A percentile compares a stretch with the other conserved stretches of the same genome.
phyloP scores from a whole-genome alignment of 1,140 invertebrate species.

The Danaus melanippus region DNA sequence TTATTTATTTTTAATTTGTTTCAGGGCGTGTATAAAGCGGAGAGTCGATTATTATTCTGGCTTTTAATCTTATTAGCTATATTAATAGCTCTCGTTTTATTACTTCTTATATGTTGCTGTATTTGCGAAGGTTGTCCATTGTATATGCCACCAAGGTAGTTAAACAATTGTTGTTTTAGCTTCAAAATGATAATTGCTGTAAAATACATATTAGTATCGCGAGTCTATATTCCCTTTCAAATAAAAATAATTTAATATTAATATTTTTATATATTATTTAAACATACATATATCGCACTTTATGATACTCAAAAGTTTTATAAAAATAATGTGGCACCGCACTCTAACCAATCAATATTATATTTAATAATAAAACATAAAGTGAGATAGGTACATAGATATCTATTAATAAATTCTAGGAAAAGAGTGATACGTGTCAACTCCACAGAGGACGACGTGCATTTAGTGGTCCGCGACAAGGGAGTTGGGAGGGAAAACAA shows the following conservation, averaged over 20 bases:
- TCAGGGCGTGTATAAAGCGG: conserved; percentile 79
- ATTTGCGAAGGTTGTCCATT: conserved; percentile 86
- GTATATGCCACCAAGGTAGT: conserved; percentile 81
- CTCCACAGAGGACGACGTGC: conserved; percentile 80
- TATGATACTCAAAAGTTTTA: background rate
- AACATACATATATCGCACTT: conserved; percentile 4
- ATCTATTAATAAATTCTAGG: conserved; percentile 74
- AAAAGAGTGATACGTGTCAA: conserved; percentile 82
- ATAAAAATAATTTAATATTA: too few relatives aligned
- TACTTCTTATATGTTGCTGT: conserved; percentile 83
- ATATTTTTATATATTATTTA: background rate
- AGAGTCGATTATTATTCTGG: conserved; percentile 83
- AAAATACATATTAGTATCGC: too few relatives aligned
- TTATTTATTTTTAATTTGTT: conserved; percentile 14
- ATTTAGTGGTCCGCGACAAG: conserved; percentile 77
- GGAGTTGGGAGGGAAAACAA: conserved; percentile 78
- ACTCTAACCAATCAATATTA: conserved; percentile 6
- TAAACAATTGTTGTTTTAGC: conserved; percentile 12
- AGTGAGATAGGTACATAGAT: conserved; percentile 66
- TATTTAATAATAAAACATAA: conserved; percentile 10
- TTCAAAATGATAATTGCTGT: conserved; percentile 14
- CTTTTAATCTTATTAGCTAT: conserved; percentile 81
- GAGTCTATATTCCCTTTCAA: background rate
- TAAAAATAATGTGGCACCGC: conserved; percentile 2
- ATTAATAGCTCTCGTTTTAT: conserved; percentile 79